Evolutionary conservation across 1,140 invertebrate species (phyloP), one percentile per base, ranked within the genome.

Genomic region (Holcopasites calliopsidis): DNA sequence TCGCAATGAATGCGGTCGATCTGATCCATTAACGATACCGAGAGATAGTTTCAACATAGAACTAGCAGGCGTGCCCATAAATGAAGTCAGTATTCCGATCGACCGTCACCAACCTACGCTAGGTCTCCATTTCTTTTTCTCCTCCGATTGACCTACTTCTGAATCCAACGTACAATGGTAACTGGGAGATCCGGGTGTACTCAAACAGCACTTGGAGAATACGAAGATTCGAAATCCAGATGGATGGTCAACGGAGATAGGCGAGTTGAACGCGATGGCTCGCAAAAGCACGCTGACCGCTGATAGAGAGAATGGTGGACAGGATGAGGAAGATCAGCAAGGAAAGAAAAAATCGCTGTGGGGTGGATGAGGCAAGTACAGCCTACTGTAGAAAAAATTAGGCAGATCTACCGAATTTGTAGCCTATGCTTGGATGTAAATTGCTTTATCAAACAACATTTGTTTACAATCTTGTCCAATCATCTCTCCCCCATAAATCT

Each of bases 191-290:
- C 18, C 42, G 23, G 31, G 49, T n/a, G 44, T 72, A 61, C 28
- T 76, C 78, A 82, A 80, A 57, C 78, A 71, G 73, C 49, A 50
- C 40, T 58, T 40, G 18, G 42, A 62, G 62, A 33, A 71, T 68
- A 65, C 72, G 44, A 49, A 40, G 78, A 69, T 61, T 80, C 33
- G 74, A 47, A 76, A 76, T 82, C 61, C 64, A 68, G 47, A 70
- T 64, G 26, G 71, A 79, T 58, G 49, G 40, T 52, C 21, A n/a
- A 74, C 60, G 78, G 57, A 16, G 61, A 72, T 60, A 26, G 44
- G 31, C 6, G 72, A 72, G 70, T 80, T 54, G 68, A 69, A 64
- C 21, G 40, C 13, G n/a, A 33, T 6, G 57, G 21, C 2, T 31
- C n/a, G 38, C 60, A 55, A 66, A 47, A 23, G 35, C 33, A 55